Conservation (phyloP, 2,888 invertebrate species). For the Ceramica pisi region DNA sequence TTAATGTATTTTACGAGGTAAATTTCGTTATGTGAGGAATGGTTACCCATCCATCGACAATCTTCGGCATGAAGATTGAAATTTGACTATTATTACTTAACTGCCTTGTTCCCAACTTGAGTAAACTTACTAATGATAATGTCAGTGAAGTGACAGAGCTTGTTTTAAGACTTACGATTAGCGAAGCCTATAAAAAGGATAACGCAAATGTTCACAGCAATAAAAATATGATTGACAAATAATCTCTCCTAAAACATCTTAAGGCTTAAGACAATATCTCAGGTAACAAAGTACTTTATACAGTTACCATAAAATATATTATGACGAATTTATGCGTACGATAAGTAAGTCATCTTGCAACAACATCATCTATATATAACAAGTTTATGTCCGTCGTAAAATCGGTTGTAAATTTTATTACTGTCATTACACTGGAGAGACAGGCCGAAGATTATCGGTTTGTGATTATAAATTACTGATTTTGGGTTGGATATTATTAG, state of each 20-base stretch:
- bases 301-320: conserved; percentile 60
- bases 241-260: conserved; percentile 26
- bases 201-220: conserved; percentile 19
- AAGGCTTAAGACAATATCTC: conserved; percentile 41
- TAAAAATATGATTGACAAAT: conserved; percentile 40
- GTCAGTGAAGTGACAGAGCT: background rate
- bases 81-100: background rate
- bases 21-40: background rate
- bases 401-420: conserved; percentile 74
- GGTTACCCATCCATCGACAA: background rate
- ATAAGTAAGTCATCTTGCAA: conserved; percentile 64
- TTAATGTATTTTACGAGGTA: too few relatives aligned
- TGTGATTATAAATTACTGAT: conserved; percentile 62
- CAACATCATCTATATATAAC: conserved; percentile 67
- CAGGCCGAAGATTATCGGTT: conserved; percentile 59
- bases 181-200: conserved; percentile 6
- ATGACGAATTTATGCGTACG: conserved; percentile 61
- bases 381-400: conserved; percentile 72
- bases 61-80: background rate
- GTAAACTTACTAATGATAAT: background rate
- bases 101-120: background rate
- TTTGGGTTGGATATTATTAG: conserved; percentile 41
- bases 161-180: conserved; percentile 9
- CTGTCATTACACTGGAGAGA: conserved; percentile 60
- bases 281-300: conserved; percentile 58